These are phyloP conservation scores for Musca vetustissima DNA, from an alignment of 1,140 invertebrate genomes.

Conservation along the genomic window DNA sequence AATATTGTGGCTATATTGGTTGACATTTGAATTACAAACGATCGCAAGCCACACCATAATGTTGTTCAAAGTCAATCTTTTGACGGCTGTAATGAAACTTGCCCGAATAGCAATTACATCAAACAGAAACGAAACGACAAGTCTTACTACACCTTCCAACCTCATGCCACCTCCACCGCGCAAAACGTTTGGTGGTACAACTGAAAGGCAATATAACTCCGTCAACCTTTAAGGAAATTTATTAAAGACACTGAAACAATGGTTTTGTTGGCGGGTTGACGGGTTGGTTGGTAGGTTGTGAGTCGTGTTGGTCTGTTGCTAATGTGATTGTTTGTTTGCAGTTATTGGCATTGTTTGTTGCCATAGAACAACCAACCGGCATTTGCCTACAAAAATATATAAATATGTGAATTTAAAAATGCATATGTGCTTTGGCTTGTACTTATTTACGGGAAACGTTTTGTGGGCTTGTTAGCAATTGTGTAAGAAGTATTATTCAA, in stretches of 20 bases:
- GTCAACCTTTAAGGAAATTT: background rate
- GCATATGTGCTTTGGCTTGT: background rate
- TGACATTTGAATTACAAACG: slow-evolving; percentile 43
- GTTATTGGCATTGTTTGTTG: background rate
- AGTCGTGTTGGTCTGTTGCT: background rate
- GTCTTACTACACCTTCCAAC: too few species aligned
- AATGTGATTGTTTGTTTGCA: background rate
- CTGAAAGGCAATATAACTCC: too few species aligned
- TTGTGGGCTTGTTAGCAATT: slow-evolving; percentile 23
- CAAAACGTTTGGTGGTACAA: too few species aligned
- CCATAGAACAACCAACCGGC: slow-evolving; percentile 4
- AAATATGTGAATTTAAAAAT: too few species aligned
- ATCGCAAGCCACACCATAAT: background rate
- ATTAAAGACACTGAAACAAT: slow-evolving; percentile 12
- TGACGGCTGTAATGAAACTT: too few species aligned
- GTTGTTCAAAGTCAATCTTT: too few species aligned
- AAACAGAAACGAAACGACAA: too few species aligned
- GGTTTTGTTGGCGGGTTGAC: too few species aligned
- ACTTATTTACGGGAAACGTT: background rate
- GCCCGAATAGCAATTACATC: background rate
- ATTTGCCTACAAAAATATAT: too few species aligned
- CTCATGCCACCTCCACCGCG: too few species aligned
- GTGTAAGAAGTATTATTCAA: slow-evolving; percentile 8
- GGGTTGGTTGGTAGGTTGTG: background rate
- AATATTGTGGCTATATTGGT: slow-evolving; percentile 36